A percentile compares a stretch with the other conserved stretches of the same genome.
Evolutionary conservation across 1,140 invertebrate genomes (phyloP).

Genomic region (Druon quercuslanigerum): DNA sequence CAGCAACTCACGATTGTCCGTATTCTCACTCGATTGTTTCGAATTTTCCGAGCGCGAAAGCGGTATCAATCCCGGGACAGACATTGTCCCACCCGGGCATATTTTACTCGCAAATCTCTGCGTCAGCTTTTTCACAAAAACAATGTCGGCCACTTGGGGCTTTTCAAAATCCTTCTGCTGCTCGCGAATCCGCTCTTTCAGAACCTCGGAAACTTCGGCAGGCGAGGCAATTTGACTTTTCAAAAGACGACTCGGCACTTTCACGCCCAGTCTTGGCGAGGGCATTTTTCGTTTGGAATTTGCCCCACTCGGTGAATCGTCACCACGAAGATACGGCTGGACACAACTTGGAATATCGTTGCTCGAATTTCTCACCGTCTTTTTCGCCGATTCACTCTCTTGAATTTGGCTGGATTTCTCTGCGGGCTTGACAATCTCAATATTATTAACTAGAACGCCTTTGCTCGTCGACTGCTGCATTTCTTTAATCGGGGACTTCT

Average conservation of each 20-base stretch:
- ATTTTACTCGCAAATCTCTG: slow-evolving; percentile 72
- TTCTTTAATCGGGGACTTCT: slow-evolving; percentile 41
- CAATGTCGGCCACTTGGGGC: slow-evolving; percentile 69
- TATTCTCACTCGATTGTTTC: slow-evolving; percentile 35
- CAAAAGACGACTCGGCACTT: slow-evolving; percentile 61
- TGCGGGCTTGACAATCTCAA: no score
- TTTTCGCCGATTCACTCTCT: slow-evolving; percentile 34
- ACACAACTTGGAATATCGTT: slow-evolving; percentile 42
- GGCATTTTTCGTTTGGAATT: slow-evolving; percentile 45
- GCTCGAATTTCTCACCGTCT: slow-evolving; percentile 14
- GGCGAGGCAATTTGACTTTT: slow-evolving; percentile 70
- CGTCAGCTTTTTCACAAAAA: slow-evolving; percentile 75
- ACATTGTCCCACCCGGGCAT: slow-evolving; percentile 51
- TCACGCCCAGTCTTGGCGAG: slow-evolving; percentile 53
- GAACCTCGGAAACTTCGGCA: slow-evolving; percentile 68
- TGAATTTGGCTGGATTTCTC: no score
- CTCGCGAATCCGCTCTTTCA: slow-evolving; percentile 68
- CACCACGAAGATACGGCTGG: slow-evolving; percentile 37
- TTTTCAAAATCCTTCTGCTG: slow-evolving; percentile 67
- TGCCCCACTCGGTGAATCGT: slow-evolving; percentile 21
- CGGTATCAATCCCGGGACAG: slow-evolving; percentile 56
- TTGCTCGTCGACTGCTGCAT: slow-evolving; percentile 27
- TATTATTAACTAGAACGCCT: not conserved
- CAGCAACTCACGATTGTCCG: slow-evolving; percentile 72
- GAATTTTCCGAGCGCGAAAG: slow-evolving; percentile 25